phyloP scores from a whole-genome alignment of 2,797 vertebrate species.

The Acipenser oxyrinchus region DNA sequence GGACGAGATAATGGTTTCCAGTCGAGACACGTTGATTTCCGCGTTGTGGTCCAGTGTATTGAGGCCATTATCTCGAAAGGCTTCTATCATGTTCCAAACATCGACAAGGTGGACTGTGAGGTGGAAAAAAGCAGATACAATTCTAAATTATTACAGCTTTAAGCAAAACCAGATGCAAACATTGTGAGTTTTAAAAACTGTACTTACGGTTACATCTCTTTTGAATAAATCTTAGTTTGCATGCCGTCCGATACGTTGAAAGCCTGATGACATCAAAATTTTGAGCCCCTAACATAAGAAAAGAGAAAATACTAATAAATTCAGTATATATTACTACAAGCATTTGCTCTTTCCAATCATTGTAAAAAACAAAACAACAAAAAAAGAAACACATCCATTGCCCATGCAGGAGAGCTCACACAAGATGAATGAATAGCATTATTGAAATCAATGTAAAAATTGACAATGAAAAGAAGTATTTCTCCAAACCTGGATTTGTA shows the following conservation, averaged over 20 bases:
- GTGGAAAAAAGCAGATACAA: neutral
- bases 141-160: neutral
- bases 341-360: no score
- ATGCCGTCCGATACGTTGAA: constrained; percentile 92
- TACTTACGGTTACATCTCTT: constrained; percentile 93
- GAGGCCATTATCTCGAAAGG: constrained; percentile 95
- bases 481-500: no score
- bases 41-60: constrained; percentile 84
- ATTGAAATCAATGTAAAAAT: no score
- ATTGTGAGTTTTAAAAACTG: neutral
- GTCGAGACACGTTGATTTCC: constrained; percentile 88
- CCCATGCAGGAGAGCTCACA: no score
- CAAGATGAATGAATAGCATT: no score
- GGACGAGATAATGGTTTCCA: constrained; percentile 94
- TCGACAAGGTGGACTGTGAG: constrained; percentile 87
- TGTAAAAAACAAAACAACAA: no score
- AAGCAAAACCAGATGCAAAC: no score
- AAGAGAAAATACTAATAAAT: no score
- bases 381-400: no score
- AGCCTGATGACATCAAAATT: constrained; percentile 94
- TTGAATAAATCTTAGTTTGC: constrained; percentile 91
- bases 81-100: constrained; percentile 98
- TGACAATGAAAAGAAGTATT: no score
- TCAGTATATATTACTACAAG: no score
- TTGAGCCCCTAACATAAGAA: constrained; percentile 71